Evolutionary conservation across 2,888 invertebrate genomes (phyloP), one percentile per base, ranked within the genome.

Genomic region (Unio pictorum): DNA sequence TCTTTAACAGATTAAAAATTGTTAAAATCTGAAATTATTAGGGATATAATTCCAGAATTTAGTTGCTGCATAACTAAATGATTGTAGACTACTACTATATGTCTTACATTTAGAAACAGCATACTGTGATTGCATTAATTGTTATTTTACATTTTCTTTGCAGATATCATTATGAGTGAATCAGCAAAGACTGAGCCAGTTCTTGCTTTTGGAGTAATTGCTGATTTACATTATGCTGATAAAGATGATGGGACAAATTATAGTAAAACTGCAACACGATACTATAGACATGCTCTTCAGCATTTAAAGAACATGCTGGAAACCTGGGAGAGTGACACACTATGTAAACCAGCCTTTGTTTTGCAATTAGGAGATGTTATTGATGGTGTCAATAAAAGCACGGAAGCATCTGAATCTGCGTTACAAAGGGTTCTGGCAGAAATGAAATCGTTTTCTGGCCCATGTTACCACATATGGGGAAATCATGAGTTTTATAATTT

Each of bases 401-500:
- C 78, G 11, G 74, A 79, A n/a, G 75, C 75, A 34, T 82, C 86
- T 23, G 67, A 80, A 6, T 61, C 55, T 5, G 85, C 88, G 20
- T 66, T 90, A 15, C 66, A 74, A n/a, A 74, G 78, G 45, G 81
- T 86, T 11, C 63, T 88, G 34, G 76, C 78, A n/a, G 80, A 80
- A 15, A 86, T 89, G 67, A 64, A 75, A 6, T 65, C 72, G n/a
- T 79, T 83, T 60, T 45, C 58, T 8, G 72, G 71, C 23, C 76
- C 81, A n/a, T 67, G 83, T 7, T 84, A 83, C 57, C 89, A 90
- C 76, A 78, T 87, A 11, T 83, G 88, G 72, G 90, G 90, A 55
- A 91, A 91, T 78, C 90, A 90, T 76, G 90, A 91, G 70, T 79
- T 89, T 18, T 90, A 90, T 77, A 91, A 90, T 78, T 88, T 90